Evolutionary conservation across 23 tunicate species (phyloP).

Genomic region (Trididemnum clinides): DNA sequence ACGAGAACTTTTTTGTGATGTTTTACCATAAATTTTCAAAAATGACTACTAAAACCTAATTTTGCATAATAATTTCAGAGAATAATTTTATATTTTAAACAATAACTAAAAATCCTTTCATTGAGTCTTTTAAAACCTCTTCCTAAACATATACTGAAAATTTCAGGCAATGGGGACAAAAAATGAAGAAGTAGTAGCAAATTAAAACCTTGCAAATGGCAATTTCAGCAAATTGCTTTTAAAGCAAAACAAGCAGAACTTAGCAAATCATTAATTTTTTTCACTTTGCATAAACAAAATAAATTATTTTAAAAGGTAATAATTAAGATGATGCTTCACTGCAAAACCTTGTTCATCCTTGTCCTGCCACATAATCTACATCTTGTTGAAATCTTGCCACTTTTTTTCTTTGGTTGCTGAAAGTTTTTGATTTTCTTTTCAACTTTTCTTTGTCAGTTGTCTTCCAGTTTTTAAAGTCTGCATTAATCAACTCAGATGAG

Average conservation of each 20-base stretch:
- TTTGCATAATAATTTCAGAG: neutral
- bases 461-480: too few relatives aligned
- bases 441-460: neutral
- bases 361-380: neutral
- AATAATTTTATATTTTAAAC: neutral
- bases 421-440: neutral
- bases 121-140: neutral
- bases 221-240: neutral
- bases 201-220: neutral
- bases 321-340: neutral
- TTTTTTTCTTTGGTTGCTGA: neutral
- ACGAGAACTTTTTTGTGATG: neutral
- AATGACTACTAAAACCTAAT: neutral
- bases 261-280: neutral
- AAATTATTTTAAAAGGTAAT: too few relatives aligned
- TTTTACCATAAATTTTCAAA: neutral
- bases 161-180: neutral
- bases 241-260: neutral
- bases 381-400: neutral
- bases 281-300: neutral
- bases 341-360: neutral
- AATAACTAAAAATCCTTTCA: neutral
- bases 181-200: slow-evolving; percentile 15
- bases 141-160: neutral
- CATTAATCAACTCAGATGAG: neutral